Percentiles rank a stretch among this genome's conserved stretches.
phyloP scores from a whole-genome alignment of 2,797 vertebrate species.

The Macropodus opercularis region DNA sequence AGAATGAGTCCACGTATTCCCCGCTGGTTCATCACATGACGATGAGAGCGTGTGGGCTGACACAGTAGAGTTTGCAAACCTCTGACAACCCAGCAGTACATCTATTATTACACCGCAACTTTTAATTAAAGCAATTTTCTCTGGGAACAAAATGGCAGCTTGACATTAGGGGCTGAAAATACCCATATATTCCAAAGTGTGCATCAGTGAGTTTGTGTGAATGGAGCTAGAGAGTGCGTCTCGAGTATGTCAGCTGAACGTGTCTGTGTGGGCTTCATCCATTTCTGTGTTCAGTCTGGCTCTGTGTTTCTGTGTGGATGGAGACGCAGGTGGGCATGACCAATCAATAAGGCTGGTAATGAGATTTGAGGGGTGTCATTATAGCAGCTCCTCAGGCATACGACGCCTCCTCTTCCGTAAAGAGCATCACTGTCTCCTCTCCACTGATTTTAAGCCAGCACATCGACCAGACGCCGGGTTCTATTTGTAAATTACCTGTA shows the following conservation, averaged over 20 bases:
- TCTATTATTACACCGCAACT: slow-evolving; percentile 48
- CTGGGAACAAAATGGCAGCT: slow-evolving; percentile 66
- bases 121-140: slow-evolving; percentile 71
- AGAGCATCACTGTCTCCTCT: slow-evolving; percentile 67
- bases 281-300: too few species aligned
- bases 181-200: slow-evolving; percentile 39
- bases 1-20: not conserved
- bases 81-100: slow-evolving; percentile 36
- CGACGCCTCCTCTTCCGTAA: slow-evolving; percentile 69
- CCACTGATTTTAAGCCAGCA: slow-evolving; percentile 66
- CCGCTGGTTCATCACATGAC: slow-evolving; percentile 18
- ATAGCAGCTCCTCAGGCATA: slow-evolving; percentile 57
- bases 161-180: slow-evolving; percentile 45
- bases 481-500: too few species aligned
- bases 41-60: slow-evolving; percentile 34
- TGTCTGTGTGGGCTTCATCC: slow-evolving; percentile 7
- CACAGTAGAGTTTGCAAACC: slow-evolving; percentile 34
- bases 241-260: too few species aligned
- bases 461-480: slow-evolving; percentile 30
- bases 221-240: too few species aligned
- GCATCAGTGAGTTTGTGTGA: slow-evolving; percentile 9
- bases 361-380: slow-evolving; percentile 81
- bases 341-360: slow-evolving; percentile 86
- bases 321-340: slow-evolving; percentile 70
- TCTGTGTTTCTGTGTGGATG: slow-evolving; percentile 27